Percentiles rank a stretch among this genome's conserved stretches.
These are phyloP conservation scores for Astyanax mexicanus DNA, from an alignment of 2,797 vertebrate species.

Conservation along the genomic window DNA sequence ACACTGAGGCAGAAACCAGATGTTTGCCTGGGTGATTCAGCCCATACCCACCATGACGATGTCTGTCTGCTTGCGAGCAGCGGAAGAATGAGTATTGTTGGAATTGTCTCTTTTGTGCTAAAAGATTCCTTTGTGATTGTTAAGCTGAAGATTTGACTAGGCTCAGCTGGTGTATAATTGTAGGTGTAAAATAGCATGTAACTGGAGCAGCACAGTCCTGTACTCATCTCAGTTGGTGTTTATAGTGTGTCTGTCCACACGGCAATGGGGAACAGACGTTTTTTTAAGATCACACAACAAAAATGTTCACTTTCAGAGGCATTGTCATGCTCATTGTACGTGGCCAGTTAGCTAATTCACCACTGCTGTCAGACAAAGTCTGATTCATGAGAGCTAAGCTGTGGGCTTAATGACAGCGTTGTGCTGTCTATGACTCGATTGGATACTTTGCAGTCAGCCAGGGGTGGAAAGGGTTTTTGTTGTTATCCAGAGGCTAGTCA, in stretches of 20 bases:
- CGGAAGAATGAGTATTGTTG: slow-evolving; percentile 16
- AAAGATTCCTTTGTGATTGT: slow-evolving; percentile 7
- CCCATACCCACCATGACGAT: slow-evolving; percentile 52
- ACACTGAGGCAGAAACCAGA: slow-evolving; percentile 49
- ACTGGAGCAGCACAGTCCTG: slow-evolving; percentile 31
- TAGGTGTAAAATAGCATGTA: slow-evolving; percentile 21
- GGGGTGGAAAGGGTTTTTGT: slow-evolving; percentile 33
- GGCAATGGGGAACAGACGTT: slow-evolving; percentile 21
- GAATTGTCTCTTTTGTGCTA: background rate
- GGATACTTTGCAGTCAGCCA: slow-evolving; percentile 17
- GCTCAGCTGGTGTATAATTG: background rate
- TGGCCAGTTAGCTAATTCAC: slow-evolving; percentile 46
- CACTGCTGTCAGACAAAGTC: slow-evolving; percentile 33
- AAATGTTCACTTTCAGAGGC: slow-evolving; percentile 7
- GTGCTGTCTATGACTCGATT: slow-evolving; percentile 18
- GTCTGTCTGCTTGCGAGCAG: slow-evolving; percentile 39
- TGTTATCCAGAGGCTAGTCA: background rate
- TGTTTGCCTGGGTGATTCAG: slow-evolving; percentile 77
- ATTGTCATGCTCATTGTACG: slow-evolving; percentile 42
- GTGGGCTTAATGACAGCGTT: slow-evolving; percentile 31
- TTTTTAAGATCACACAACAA: slow-evolving; percentile 15
- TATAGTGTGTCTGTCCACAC: slow-evolving; percentile 30
- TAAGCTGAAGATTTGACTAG: background rate
- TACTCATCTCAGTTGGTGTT: slow-evolving; percentile 7
- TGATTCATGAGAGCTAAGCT: slow-evolving; percentile 45